Evolutionary conservation across 2,888 invertebrate genomes (phyloP), one percentile per base, ranked within the genome.

Genomic region (Trilocha varians): DNA sequence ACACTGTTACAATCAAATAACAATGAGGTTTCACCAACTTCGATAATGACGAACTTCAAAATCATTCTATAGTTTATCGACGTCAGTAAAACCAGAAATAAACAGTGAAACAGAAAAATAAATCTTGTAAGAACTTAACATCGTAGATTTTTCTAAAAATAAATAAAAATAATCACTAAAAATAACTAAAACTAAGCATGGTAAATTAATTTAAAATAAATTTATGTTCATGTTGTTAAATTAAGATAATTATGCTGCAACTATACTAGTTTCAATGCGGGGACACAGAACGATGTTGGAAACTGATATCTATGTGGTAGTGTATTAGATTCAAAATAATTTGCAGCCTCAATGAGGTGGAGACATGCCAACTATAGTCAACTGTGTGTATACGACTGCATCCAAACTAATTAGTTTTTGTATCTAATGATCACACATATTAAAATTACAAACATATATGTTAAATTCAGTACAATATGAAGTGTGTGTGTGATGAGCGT

Each of bases 401-500:
- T 9, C 11, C 25, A 25, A 25, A 25, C 25, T 25, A 25, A 25
- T 9, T 25, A 11, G 11, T 9, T 9, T 25, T 11, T 25, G 11
- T 9, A 25, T 25, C 25, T 25, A 25, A 11, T 25, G 3, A 25
- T 25, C 35, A 9, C 3, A 36, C 13, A 32, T 37, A 25, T 6
- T 3, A 25, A 3, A 25, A 25, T 25, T 25, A 5, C 2, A 25
- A 25, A 25, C 2, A 38, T 39, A 46, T 48, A 51, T 48, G 50
- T 57, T 47, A 52, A 51, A 43, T 46, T 49, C 48, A 53, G 52
- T 49, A 49, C 44, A 35, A 39, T n/a, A n/a, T n/a, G n/a, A 52
- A 42, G 44, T 44, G 51, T 46, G 47, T 52, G 54, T 43, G 43
- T 41, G 50, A 25, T 25, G 25, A 25, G 43, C 25, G 18, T 39